Evolutionary conservation across 2,797 vertebrate genomes (phyloP).

Genomic region (Cichlasoma orientale): DNA sequence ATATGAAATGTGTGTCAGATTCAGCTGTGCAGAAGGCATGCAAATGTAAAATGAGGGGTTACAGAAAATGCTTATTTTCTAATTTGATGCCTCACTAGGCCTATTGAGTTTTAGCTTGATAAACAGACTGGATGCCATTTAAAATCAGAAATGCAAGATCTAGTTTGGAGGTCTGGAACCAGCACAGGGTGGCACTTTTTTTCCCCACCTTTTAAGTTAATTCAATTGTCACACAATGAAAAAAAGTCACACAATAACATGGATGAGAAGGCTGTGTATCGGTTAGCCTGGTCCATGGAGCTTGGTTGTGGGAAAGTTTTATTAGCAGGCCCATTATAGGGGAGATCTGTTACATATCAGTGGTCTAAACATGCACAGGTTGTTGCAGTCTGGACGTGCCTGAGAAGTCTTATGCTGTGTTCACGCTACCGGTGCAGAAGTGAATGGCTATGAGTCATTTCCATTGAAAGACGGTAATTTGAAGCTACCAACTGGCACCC

Average conservation of each 20-base stretch:
- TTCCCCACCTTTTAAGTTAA: not conserved
- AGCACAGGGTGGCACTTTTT: not conserved
- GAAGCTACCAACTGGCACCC: not conserved
- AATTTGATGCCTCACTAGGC: constrained; percentile 58
- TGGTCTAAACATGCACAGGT: not conserved
- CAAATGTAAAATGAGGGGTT: constrained; percentile 31
- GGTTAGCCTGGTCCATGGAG: not conserved
- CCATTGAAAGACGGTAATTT: not conserved
- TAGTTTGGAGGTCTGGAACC: not conserved
- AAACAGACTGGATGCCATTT: constrained; percentile 35
- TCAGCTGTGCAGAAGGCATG: not conserved
- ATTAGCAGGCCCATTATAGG: not conserved
- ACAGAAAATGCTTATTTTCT: constrained; percentile 55
- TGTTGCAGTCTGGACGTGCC: not conserved
- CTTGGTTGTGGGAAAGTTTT: not conserved
- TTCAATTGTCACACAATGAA: not conserved
- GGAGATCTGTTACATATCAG: constrained; percentile 1
- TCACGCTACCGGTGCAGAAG: not conserved
- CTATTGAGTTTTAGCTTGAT: constrained; percentile 40
- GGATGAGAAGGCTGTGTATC: not conserved
- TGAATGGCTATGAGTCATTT: not conserved
- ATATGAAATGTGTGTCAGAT: not conserved
- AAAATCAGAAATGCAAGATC: not conserved
- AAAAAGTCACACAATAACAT: not conserved
- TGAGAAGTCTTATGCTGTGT: not conserved